A percentile compares a stretch with the other conserved stretches of the same genome.
These are phyloP conservation scores for Lapara coniferarum DNA, from an alignment of 2,888 invertebrate species.

Conservation along the genomic window DNA sequence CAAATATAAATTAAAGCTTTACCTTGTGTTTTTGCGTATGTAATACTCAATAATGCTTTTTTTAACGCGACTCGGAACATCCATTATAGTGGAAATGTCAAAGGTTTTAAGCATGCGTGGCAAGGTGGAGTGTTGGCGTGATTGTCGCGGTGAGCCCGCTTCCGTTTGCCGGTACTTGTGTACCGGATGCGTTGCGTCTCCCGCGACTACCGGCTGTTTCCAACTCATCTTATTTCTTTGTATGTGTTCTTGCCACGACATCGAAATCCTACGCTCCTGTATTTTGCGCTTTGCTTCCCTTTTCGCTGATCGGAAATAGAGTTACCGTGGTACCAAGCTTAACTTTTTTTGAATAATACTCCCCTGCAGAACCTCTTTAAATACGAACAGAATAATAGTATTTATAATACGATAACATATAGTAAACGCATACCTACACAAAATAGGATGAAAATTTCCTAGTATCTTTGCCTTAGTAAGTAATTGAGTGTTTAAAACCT, in stretches of 20 bases:
- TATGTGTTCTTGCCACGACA: conserved; percentile 49
- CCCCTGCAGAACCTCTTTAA: background rate
- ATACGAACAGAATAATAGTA: no score
- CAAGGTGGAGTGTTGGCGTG: conserved; percentile 58
- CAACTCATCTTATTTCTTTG: conserved; percentile 60
- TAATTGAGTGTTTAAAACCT: no score
- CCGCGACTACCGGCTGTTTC: conserved; percentile 52
- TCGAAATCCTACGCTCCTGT: background rate
- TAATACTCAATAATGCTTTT: conserved; percentile 12
- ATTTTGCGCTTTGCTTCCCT: conserved; percentile 14
- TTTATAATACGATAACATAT: no score
- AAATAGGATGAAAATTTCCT: no score
- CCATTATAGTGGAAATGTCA: conserved; percentile 47
- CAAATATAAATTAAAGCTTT: background rate
- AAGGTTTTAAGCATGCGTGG: conserved; percentile 47
- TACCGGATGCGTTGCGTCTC: conserved; percentile 61
- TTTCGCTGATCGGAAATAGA: conserved; percentile 19
- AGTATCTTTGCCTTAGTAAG: no score
- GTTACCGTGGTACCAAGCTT: background rate
- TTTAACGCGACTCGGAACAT: conserved; percentile 23
- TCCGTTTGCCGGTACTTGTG: conserved; percentile 60
- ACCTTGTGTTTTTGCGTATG: background rate
- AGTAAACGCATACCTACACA: no score
- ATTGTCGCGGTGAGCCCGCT: conserved; percentile 58
- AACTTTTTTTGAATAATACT: background rate